These are phyloP conservation scores for Calidris pygmaea DNA, from an alignment of 2,113 vertebrate genomes.

Conservation along the genomic window DNA sequence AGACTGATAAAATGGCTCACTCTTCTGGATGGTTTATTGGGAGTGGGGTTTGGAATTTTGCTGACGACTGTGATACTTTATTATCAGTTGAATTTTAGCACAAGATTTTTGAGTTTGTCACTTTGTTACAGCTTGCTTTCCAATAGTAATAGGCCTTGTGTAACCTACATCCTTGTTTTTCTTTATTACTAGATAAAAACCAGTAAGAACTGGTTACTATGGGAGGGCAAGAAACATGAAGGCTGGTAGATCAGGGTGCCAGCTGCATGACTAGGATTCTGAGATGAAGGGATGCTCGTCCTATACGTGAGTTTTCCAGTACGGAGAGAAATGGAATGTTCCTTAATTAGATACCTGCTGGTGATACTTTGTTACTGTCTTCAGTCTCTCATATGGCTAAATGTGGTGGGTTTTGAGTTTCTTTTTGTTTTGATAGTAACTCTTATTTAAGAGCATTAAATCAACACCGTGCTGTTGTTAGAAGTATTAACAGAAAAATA, in stretches of 20 bases:
- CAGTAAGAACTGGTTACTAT: neutral
- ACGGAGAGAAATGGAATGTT: neutral
- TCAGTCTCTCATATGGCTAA: neutral
- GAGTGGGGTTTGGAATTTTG: neutral
- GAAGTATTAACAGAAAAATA: neutral
- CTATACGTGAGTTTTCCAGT: neutral
- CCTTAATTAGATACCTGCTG: neutral
- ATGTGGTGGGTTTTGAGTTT: neutral
- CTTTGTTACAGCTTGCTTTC: neutral
- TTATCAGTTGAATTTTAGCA: neutral
- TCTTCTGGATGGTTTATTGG: neutral
- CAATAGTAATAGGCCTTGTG: neutral
- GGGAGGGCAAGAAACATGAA: neutral
- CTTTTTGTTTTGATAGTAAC: neutral
- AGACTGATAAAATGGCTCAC: neutral
- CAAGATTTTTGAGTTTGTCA: neutral
- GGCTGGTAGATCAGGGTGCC: neutral
- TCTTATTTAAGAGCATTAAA: neutral
- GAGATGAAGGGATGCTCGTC: neutral
- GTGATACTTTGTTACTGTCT: neutral
- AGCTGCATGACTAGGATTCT: neutral
- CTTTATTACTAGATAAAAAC: neutral
- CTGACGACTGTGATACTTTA: neutral
- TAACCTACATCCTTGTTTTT: neutral
- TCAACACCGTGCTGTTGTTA: neutral